Percentiles rank a stretch among this genome's conserved stretches.
Conservation (phyloP, 2,113 vertebrate genomes). For the Alectura lathami region DNA sequence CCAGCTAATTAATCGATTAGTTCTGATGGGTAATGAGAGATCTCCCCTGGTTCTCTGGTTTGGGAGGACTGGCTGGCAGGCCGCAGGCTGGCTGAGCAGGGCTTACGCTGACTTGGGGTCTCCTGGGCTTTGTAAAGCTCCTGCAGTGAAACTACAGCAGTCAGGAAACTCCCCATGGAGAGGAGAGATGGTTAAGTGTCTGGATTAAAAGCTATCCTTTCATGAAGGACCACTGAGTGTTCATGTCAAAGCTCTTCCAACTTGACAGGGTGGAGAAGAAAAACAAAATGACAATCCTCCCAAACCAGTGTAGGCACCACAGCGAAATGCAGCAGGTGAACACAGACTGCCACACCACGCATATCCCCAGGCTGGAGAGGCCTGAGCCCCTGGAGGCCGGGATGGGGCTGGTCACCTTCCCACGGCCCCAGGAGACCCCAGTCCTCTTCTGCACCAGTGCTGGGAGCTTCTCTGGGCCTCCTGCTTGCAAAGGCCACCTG, state of each 20-base stretch:
- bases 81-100: background rate
- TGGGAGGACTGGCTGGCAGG: background rate
- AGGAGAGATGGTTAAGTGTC: background rate
- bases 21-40: background rate
- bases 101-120: background rate
- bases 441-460: background rate
- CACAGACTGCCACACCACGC: accelerated
- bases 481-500: background rate
- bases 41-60: background rate
- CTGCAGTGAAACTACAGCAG: background rate
- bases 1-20: slow-evolving; percentile 57
- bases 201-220: background rate
- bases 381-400: background rate
- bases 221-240: background rate
- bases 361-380: background rate
- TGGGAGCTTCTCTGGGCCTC: background rate
- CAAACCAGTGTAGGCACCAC: accelerated
- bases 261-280: background rate
- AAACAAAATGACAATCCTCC: background rate
- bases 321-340: background rate
- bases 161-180: background rate
- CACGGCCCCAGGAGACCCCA: too few species aligned
- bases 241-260: background rate
- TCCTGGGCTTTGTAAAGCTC: background rate
- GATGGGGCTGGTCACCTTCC: background rate